Base-by-base conservation (phyloP, 1,140 invertebrate species). In the Chionoecetes opilio region DNA sequence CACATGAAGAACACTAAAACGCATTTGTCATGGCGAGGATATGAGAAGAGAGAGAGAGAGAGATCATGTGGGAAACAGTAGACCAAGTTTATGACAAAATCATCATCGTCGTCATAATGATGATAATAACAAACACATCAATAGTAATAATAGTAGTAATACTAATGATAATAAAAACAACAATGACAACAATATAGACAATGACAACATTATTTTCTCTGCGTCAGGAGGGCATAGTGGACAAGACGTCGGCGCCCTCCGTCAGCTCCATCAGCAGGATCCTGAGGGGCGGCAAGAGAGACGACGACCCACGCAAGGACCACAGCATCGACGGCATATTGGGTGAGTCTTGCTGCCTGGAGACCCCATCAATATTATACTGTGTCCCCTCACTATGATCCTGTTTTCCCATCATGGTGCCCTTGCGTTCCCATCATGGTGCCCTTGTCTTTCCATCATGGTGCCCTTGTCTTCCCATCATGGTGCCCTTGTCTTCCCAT, bases 161-260 rank as follows among this genome's bases (percentile, higher is more conserved):
- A 46, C 5, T 14, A 46, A 46, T 14, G 14, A 46, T 14, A 46
- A 46, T 14, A 46, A 46, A 5, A 46, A 46, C 41, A 46, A 46
- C 41, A 46, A 46, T 14, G 14, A 46, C 41, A 46, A 46, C 41
- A 46, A 46, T 14, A 46, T 14, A 46, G 9, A 32, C 34, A 86
- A 34, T 38, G 3, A 88, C n/a, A 88, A 75, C n/a, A 5, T 75
- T 21, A 2, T 75, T 32, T 29, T 63, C n/a, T 41, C 35, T 93
- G 31, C 97, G 99, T 38, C 98, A 98, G 84, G 99, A 99, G 97
- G 98, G 98, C 0, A 98, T 99, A 82, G 99, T 99, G 97, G 99
- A 99, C 97, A 99, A 99, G 97, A 99, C 98, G 97, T 99, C 99
- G 97, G 99, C 99, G 21, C 99, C 99, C 6, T 99, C 99, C 3